These are phyloP conservation scores for Tor tambroides DNA, from an alignment of 2,113 vertebrate species.

Conservation along the genomic window DNA sequence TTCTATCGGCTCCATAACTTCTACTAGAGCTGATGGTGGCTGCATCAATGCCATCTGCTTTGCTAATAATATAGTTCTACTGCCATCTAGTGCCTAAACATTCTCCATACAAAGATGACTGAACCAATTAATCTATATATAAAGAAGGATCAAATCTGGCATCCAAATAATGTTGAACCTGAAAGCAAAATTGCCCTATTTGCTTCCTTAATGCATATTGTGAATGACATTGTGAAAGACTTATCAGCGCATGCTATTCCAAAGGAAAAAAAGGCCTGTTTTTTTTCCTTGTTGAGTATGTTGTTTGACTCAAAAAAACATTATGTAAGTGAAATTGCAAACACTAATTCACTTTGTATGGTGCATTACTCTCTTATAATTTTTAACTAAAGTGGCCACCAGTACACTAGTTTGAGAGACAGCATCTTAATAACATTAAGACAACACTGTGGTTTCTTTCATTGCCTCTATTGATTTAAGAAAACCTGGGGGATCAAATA, in stretches of 20 bases:
- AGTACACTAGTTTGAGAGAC: too few species aligned
- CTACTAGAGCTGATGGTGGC: background rate
- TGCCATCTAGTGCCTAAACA: slow-evolving; percentile 52
- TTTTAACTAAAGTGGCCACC: too few species aligned
- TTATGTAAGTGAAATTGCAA: background rate
- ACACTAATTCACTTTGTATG: background rate
- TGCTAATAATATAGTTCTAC: slow-evolving; percentile 39
- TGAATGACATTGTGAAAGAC: background rate
- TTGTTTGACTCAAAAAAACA: background rate
- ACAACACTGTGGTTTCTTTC: too few species aligned
- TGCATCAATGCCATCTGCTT: background rate
- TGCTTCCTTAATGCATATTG: background rate
- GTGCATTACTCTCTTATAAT: too few species aligned
- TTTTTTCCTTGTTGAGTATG: background rate
- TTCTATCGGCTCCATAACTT: background rate
- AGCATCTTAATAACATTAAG: too few species aligned
- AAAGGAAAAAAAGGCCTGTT: background rate
- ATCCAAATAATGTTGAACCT: background rate
- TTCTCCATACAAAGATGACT: background rate
- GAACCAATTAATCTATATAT: background rate
- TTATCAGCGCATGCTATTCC: background rate
- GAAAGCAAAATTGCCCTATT: background rate
- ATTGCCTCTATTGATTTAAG: background rate
- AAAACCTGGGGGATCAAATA: background rate
- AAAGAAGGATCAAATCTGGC: background rate